Conservation (phyloP, 2,888 invertebrate genomes). For the Caenorhabditis sinica region DNA sequence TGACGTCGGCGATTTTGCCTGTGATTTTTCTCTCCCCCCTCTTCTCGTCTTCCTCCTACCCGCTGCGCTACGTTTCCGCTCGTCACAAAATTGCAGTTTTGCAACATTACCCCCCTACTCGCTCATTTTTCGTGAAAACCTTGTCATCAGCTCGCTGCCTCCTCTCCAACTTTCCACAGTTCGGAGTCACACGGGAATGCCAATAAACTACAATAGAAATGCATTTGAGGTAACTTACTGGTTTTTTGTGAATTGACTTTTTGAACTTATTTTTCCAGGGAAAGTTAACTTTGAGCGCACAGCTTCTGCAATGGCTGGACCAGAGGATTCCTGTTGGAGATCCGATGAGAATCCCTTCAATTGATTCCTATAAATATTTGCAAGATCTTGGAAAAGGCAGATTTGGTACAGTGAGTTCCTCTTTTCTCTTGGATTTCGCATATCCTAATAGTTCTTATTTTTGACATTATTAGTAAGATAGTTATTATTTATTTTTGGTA, state of each 20-base stretch:
- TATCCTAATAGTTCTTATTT: not conserved
- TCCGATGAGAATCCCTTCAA: constrained; percentile 58
- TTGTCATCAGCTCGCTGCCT: not conserved
- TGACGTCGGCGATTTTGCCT: constrained; percentile 47
- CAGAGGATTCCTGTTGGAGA: constrained; percentile 65
- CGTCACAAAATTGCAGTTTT: constrained; percentile 29
- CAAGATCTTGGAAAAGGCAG: constrained; percentile 70
- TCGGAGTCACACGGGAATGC: constrained; percentile 57
- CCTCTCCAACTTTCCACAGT: constrained; percentile 1
- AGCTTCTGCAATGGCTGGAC: constrained; percentile 68
- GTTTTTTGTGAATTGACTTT: not conserved
- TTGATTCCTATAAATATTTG: constrained; percentile 53
- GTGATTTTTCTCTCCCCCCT: constrained; percentile 8
- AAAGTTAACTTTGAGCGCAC: constrained; percentile 50
- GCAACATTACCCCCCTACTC: constrained; percentile 8
- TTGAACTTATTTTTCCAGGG: constrained; percentile 35
- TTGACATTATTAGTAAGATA: not conserved
- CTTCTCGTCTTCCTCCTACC: not conserved
- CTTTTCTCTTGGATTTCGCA: not conserved
- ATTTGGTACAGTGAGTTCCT: constrained; percentile 68
- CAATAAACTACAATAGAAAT: constrained; percentile 52
- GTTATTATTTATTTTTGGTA: not conserved
- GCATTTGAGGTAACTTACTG: constrained; percentile 48
- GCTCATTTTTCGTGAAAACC: constrained; percentile 18
- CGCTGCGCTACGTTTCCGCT: constrained; percentile 28